phyloP scores from a whole-genome alignment of 2,888 invertebrate genomes.

The Nephrotoma flavescens region DNA sequence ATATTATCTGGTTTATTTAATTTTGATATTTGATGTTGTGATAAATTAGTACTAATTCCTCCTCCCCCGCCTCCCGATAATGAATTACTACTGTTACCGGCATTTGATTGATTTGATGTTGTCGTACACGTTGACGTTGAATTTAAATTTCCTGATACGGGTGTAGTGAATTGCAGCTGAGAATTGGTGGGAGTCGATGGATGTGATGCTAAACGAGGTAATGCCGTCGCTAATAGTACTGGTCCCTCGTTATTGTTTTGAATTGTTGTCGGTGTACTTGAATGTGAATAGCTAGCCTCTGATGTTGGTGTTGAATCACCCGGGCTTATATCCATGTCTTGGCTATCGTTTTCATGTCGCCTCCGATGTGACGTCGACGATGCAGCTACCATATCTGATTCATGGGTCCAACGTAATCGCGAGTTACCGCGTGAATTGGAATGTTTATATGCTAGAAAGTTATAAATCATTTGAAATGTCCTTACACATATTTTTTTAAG shows the following conservation, averaged over 20 bases:
- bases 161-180: conserved; percentile 22
- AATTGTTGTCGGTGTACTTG: conserved; percentile 29
- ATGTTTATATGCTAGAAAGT: conserved; percentile 50
- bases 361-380: conserved; percentile 20
- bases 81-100: conserved; percentile 3
- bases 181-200: conserved; percentile 20
- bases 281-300: conserved; percentile 50
- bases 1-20: conserved; percentile 9
- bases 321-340: conserved; percentile 92
- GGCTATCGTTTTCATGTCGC: conserved; percentile 38
- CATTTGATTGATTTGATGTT: conserved; percentile 6
- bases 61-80: background rate
- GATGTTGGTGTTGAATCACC: conserved; percentile 79
- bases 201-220: conserved; percentile 37
- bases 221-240: conserved; percentile 37
- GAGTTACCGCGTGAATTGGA: conserved; percentile 48
- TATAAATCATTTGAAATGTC: conserved; percentile 21
- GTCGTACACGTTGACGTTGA: conserved; percentile 11
- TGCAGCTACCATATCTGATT: conserved; percentile 27
- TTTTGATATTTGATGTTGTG: conserved; percentile 10
- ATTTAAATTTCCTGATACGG: conserved; percentile 15
- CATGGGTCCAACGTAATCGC: conserved; percentile 32
- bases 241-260: conserved; percentile 27
- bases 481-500: conserved; percentile 36
- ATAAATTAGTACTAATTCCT: background rate